A percentile compares a stretch with the other conserved stretches of the same genome.
These are phyloP conservation scores for Clistopyga incitator DNA, from an alignment of 2,888 invertebrate species.

Conservation along the genomic window DNA sequence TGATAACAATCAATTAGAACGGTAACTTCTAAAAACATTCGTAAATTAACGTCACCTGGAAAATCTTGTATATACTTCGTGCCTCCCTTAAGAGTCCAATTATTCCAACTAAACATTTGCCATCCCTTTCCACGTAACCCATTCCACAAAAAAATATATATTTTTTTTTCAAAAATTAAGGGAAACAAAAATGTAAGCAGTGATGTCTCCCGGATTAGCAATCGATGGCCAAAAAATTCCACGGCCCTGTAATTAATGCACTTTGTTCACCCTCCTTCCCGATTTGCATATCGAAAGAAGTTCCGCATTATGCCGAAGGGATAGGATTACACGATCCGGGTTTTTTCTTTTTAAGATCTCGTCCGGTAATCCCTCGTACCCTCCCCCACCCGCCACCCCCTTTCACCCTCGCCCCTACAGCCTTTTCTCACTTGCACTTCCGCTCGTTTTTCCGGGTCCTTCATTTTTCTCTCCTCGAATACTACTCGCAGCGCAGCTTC, in stretches of 20 bases:
- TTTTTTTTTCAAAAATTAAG: no score
- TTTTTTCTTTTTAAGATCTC: conserved; percentile 47
- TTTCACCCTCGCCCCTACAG: not conserved
- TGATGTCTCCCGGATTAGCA: not conserved
- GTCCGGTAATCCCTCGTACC: conserved; percentile 51
- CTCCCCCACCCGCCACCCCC: not conserved
- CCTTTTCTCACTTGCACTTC: conserved; percentile 17
- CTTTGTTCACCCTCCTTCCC: not conserved
- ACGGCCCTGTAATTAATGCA: not conserved
- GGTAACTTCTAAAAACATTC: no score
- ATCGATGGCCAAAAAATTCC: not conserved
- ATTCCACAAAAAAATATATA: no score
- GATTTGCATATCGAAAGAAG: conserved; percentile 53
- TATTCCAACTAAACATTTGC: no score
- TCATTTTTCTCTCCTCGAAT: conserved; percentile 1
- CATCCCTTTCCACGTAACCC: no score
- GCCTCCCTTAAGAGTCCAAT: no score
- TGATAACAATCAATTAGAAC: no score
- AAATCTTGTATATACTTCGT: no score
- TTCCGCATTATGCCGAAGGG: conserved; percentile 38
- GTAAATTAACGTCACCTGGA: no score
- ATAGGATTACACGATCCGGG: conserved; percentile 53
- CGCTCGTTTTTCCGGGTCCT: conserved; percentile 21
- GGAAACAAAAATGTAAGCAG: no score
- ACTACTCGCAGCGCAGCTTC: not conserved